Evolutionary conservation across 2,888 invertebrate species (phyloP), one percentile per base, ranked within the genome.

Genomic region (Nycteola revayana): DNA sequence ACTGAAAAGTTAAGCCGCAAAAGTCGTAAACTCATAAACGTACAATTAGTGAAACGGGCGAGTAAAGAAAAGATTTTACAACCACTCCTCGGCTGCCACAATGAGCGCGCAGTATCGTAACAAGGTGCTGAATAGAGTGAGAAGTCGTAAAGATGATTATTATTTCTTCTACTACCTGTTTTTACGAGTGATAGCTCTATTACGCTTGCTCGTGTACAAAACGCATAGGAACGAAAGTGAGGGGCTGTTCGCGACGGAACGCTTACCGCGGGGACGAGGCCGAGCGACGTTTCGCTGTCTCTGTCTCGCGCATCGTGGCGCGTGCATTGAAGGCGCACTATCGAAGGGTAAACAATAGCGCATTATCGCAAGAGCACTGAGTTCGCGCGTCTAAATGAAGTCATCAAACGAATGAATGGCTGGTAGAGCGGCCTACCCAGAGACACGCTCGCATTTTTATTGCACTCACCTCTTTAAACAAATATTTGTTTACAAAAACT

Each of bases 141-240:
- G 89, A 90, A 89, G 87, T 88, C 87, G 79, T 90, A 90, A 90
- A 90, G 86, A 87, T 90, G 88, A 89, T 89, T 88, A 89, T 89
- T 89, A 90, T 90, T 88, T 89, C 89, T 86, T 87, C 88, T 88
- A 89, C 89, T 89, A 89, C 89, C 89, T 89, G 89, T 89, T 89
- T 88, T 88, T 89, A 86, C 84, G 87, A 82, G 75, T 67, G 65
- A 62, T 75, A 55, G 62, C 58, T 60, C 75, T 66, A 59, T 87
- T 76, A 64, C 83, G 54, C 54, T 88, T 76, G 49, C 60, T 43
- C 80, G 53, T 60, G 48, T 7, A 40, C 25, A 25, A 35, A 35
- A 26, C 37, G 42, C 41, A 45, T 52, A 49, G 29, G 81, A 40
- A 60, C 34, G 80, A 87, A 68, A 49, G 80, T 60, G 84, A 84